Base-by-base conservation (phyloP, 2,888 invertebrate species). In the Ochropleura leucogaster region DNA sequence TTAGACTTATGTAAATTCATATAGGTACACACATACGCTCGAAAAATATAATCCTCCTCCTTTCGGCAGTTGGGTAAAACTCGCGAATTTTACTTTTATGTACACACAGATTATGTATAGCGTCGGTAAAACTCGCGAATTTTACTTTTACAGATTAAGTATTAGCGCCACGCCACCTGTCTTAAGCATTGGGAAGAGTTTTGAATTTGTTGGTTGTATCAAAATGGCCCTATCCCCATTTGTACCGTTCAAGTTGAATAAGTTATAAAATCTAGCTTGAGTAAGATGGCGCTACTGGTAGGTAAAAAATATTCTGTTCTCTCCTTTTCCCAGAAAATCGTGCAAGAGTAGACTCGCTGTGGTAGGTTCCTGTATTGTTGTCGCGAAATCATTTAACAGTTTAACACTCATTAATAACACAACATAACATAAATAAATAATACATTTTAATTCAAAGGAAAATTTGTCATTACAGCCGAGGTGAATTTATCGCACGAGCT, bases 211-310 rank as follows among this genome's bases (percentile, higher is more conserved):
- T 49, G 18, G 20, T n/a, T n/a, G 59, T 47, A n/a, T 47, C 4
- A 18, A 2, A 14, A 74, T 44, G 8, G 12, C 42, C 6, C 60
- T 42, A 0, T 10, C 4, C 12, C 40, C 20, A 6, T 14, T 14
- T 1, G 16, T n/a, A 10, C 12, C n/a, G 0, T 46, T 12, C 10
- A 60, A 18, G 20, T 59, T 47, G 18, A n/a, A 10, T 8, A 51
- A 46, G 5, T 42, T 60, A 18, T 14, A 18, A 8, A 6, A 40
- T 60, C 8, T 20, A 16, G 3, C 12, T 30, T 18, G 1, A 16
- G 40, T 3, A 60, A 77, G 77, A 72, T 79, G 72, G 79, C 64
- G 53, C 30, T 79, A 79, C 30, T 30, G n/a, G 51, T 51, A 30
- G 30, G 60, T 49, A 20, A 40, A 30, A 59, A 53, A 62, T 74